Evolutionary conservation across 2,797 vertebrate species (phyloP).

Genomic region (Knipowitschia caucasica): DNA sequence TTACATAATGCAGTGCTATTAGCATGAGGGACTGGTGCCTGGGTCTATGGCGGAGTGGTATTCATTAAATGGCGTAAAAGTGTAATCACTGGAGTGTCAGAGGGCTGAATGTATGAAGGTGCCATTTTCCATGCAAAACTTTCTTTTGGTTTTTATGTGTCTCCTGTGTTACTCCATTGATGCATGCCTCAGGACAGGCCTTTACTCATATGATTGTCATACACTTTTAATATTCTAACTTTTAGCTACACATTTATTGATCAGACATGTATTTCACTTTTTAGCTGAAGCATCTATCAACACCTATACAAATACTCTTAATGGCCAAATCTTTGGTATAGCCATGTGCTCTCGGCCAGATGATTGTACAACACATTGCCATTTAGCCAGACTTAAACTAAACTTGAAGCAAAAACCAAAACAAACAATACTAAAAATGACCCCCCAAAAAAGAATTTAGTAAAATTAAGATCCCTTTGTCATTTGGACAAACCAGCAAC

Average conservation of each 20-base stretch:
- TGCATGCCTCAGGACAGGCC: not conserved
- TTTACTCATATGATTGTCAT: not conserved
- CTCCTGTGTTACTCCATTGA: not conserved
- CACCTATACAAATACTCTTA: too few species aligned
- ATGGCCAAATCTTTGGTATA: too few species aligned
- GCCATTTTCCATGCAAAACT: constrained; percentile 7
- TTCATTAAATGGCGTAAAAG: constrained; percentile 13
- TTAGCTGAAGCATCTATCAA: too few species aligned
- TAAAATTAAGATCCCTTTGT: too few species aligned
- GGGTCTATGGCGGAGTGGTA: not conserved
- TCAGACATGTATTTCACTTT: not conserved
- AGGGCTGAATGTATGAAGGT: not conserved
- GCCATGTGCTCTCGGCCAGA: too few species aligned
- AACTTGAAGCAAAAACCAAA: too few species aligned
- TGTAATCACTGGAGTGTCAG: constrained; percentile 3
- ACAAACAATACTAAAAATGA: too few species aligned
- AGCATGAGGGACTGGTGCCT: constrained; percentile 5
- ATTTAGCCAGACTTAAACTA: too few species aligned
- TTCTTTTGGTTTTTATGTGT: not conserved
- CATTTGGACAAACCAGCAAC: too few species aligned
- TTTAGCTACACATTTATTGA: not conserved
- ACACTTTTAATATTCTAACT: not conserved
- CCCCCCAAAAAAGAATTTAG: too few species aligned
- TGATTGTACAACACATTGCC: too few species aligned
- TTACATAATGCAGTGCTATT: constrained; percentile 17